These are phyloP conservation scores for Cinclus cinclus DNA, from an alignment of 2,113 vertebrate species.

Conservation along the genomic window DNA sequence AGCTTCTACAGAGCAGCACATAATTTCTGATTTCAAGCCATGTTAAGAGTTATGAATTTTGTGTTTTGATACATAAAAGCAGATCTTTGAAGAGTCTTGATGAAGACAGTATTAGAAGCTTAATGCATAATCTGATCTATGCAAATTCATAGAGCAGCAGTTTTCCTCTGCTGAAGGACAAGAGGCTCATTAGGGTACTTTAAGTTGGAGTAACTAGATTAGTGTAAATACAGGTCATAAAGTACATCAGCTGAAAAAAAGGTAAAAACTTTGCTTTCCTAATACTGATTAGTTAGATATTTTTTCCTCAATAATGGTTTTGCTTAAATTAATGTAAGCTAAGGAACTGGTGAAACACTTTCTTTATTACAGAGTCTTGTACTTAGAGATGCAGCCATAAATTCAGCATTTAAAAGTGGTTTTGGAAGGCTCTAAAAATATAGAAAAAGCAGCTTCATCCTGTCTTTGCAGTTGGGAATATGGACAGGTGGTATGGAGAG, in stretches of 20 bases:
- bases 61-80: neutral
- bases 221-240: constrained; percentile 13
- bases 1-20: neutral
- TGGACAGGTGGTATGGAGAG: neutral
- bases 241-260: neutral
- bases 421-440: neutral
- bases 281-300: neutral
- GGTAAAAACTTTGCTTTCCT: neutral
- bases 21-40: constrained; percentile 1
- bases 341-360: neutral
- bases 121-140: neutral
- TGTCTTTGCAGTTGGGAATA: neutral
- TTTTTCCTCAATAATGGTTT: neutral
- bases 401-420: neutral
- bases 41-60: neutral
- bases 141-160: neutral
- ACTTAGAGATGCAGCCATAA: neutral
- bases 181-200: neutral
- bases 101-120: neutral
- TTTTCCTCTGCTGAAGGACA: neutral
- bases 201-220: constrained; percentile 31
- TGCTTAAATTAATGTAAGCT: neutral
- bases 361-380: neutral
- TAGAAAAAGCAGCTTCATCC: neutral
- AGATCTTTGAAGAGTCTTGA: neutral